A percentile compares a stretch with the other conserved stretches of the same genome.
phyloP scores from a whole-genome alignment of 2,888 invertebrate species.

The Cheilosia grossa region DNA sequence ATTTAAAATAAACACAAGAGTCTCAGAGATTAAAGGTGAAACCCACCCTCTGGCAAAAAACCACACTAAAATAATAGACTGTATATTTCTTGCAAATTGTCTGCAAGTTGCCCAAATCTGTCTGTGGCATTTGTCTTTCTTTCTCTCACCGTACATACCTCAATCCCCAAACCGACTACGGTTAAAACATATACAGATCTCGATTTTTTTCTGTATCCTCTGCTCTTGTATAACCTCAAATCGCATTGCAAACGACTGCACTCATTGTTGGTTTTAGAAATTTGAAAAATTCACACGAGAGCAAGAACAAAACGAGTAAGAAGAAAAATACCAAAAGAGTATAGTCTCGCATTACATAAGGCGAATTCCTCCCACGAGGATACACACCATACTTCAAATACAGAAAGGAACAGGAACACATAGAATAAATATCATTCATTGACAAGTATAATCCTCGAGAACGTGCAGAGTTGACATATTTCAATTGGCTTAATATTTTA shows the following conservation, averaged over 20 bases:
- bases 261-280: conserved; percentile 66
- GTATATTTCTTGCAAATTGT: conserved; percentile 51
- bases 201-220: conserved; percentile 4
- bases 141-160: conserved; percentile 20
- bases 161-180: conserved; percentile 8
- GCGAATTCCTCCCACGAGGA: background rate
- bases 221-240: conserved; percentile 54
- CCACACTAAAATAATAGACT: conserved; percentile 4
- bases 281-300: conserved; percentile 62
- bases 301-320: conserved; percentile 2
- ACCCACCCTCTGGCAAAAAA: background rate
- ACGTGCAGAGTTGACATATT: conserved; percentile 65
- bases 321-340: background rate
- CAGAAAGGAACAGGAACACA: conserved; percentile 19
- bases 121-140: conserved; percentile 60
- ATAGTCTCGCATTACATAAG: conserved; percentile 26
- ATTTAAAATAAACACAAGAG: no score
- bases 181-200: conserved; percentile 29
- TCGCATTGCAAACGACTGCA: conserved; percentile 62
- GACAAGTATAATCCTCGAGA: conserved; percentile 63
- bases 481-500: conserved; percentile 68
- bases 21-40: no score
- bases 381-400: background rate
- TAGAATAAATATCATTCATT: conserved; percentile 65
- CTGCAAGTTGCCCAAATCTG: conserved; percentile 52